These are phyloP conservation scores for Halcyon leucocephala DNA, from an alignment of 2,797 vertebrate species.

Conservation along the genomic window DNA sequence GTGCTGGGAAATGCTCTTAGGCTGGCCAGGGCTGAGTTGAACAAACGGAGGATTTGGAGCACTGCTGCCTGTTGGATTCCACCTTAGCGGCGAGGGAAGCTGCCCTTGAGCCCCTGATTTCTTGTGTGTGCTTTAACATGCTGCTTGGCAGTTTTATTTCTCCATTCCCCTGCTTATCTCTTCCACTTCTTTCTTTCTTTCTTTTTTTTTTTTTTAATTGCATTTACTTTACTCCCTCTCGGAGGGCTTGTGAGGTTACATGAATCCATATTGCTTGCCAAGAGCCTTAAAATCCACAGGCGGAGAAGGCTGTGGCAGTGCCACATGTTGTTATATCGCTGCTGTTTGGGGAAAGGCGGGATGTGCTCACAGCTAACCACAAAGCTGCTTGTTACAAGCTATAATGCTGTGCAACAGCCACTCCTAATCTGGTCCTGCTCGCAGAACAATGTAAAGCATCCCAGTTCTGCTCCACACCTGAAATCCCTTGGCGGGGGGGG, in stretches of 20 bases:
- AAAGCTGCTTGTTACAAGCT: background rate
- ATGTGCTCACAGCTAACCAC: background rate
- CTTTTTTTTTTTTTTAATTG: background rate
- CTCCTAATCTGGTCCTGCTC: background rate
- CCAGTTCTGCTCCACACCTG: background rate
- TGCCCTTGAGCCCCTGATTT: background rate
- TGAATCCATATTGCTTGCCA: background rate
- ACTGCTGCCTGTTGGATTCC: background rate
- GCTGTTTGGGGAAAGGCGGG: background rate
- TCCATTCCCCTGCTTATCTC: background rate
- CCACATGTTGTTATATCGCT: background rate
- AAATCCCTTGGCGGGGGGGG: background rate
- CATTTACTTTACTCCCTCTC: background rate
- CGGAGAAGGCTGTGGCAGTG: constrained; percentile 1
- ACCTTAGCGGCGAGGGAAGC: background rate
- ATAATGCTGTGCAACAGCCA: rapidly evolving
- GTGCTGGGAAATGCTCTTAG: background rate
- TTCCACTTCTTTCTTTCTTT: background rate
- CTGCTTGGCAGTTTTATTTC: background rate
- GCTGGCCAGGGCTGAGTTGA: background rate
- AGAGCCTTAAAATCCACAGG: background rate
- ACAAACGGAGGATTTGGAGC: background rate
- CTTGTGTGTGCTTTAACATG: background rate
- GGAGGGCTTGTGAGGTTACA: background rate
- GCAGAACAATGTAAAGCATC: background rate